Evolutionary conservation across 2,113 vertebrate species (phyloP), one percentile per base, ranked within the genome.

Genomic region (Oplegnathus fasciatus): DNA sequence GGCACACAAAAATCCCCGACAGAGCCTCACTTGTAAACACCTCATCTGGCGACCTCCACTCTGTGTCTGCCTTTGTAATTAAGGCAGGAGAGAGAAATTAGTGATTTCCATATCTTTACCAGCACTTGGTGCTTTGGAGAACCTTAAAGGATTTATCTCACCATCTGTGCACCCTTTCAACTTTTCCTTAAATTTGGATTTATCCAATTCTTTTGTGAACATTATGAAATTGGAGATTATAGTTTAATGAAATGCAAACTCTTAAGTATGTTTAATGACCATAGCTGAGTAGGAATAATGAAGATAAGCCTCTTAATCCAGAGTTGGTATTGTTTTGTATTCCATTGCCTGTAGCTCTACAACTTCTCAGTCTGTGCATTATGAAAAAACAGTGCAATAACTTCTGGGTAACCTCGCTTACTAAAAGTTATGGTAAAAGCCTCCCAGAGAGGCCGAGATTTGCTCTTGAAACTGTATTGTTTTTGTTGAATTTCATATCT

Each of bases 21-120:
- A 32, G 75, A 82, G 86, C 32, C 77, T 83, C 14, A 26, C 7
- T 15, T 42, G 68, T 42, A 72, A 85, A 86, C 69, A 69, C 44
- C 73, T 77, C 0, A 9, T 54, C 62, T 85, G 72, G 55, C 9
- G 2, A 40, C 13, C 37, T 86, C 11, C 7, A 4, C 75, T 80
- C 15, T 24, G 44, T 76, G 65, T 28, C 14, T 20, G 54, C 32
- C 78, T 79, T 71, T 71, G 62, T 71, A 68, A 75, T 84, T 68
- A 75, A 79, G 6, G 58, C 67, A 54, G 77, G 37, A 70, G 77
- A 82, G 70, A 50, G 6, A 50, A 55, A 40, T 54, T 75, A 67
- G 20, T 61, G 61, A 72, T 85, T 75, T 78, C 54, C 69, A 75
- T 75, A 50, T 54, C 24, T 66, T 5, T 50, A 68, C 22, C 17